Base-by-base conservation (phyloP, 2,797 vertebrate genomes). In the Cirrhinus molitorella region DNA sequence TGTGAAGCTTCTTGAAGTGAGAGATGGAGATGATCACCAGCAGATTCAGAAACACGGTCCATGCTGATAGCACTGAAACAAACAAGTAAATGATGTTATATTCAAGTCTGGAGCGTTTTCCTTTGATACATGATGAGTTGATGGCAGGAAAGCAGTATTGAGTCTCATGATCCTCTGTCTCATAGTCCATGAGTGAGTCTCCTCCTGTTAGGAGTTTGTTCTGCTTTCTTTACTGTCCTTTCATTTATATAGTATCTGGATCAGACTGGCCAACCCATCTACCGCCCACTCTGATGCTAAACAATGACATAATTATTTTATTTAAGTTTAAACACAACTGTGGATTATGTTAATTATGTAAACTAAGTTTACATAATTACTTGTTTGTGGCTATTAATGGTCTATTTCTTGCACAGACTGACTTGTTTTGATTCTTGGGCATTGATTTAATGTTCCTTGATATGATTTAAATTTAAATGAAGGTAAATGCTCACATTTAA, bases 1-100 rank as follows among this genome's bases (percentile, higher is more conserved):
- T 79, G 47, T 73, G 71, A 73, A 73, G 71, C 25, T 73, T 73
- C 71, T 80, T 73, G 71, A 73, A 73, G 70, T 79, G 77, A 53
- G 77, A 79, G 77, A 79, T 79, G 61, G 77, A 79, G 77, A 79
- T 79, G 77, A 80, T 80, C 63, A 73, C 71, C 71, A 73, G 71
- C 71, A 73, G 71, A 2, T 73, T 73, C 16, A 73, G 47, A 73
- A 53, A 73, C 0, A 0, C 71, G 68, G 47, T 73, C 47, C 71
- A 53, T 1, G 25, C 47, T 34, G 71, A 73, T 14, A 73, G 47
- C 25, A 73, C 2, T 28, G 25, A 49, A 3, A 73, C 14, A 31
- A 51, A 73, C 23, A 73, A 0, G 12, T 53, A 73, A 5, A 53
- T 51, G 0, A 73, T 53, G 7, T 34, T 17, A 0, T 53, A 21